Base-by-base conservation (phyloP, 2,113 vertebrate species). In the Hemibagrus wyckioides region DNA sequence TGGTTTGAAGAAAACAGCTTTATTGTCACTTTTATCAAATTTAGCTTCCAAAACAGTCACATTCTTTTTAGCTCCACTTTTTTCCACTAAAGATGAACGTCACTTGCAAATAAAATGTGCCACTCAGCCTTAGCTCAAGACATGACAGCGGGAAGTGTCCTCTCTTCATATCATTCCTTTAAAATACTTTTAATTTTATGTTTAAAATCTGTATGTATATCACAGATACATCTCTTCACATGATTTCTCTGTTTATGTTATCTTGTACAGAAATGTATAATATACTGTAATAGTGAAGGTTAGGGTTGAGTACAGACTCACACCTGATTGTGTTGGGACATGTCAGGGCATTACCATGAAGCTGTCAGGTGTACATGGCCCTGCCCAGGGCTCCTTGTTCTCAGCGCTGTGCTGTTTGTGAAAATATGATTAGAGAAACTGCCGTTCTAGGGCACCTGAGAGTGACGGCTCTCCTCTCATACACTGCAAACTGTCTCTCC, bases 371-470 rank as follows among this genome's bases (percentile, higher is more conserved):
- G 59, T 73, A 82, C 77, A 41, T 84, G 86, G 57, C 77, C 83
- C 83, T 82, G 77, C 77, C 82, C 86, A 87, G 44, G 48, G 69
- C 65, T 65, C 88, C 41, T 56, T 80, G 86, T 84, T 73, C 79
- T 59, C 48, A 71, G 25, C 21, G 39, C 65, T 28, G 36, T 39
- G 63, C 61, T 84, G 84, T 84, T 80, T 73, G 59, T 85, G 80
- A 83, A 89, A 88, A 89, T 82, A 88, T 88, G 84, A 91, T 88
- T 91, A 88, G 63, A 88, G 86, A 86, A 87, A 86, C 44, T 79
- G 80, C 48, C 50, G 56, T 69, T 86, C 80, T 84, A 81, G 36
- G 57, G 30, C 80, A 14, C 44, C 41, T 33, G 28, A 84, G 52
- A 82, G 79, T 79, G 71, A 82, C 21, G 80, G 44, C 63, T 79